Percentiles rank a stretch among this genome's conserved stretches.
Conservation (phyloP, 2,888 invertebrate species). For the Neoitamus cyanurus region DNA sequence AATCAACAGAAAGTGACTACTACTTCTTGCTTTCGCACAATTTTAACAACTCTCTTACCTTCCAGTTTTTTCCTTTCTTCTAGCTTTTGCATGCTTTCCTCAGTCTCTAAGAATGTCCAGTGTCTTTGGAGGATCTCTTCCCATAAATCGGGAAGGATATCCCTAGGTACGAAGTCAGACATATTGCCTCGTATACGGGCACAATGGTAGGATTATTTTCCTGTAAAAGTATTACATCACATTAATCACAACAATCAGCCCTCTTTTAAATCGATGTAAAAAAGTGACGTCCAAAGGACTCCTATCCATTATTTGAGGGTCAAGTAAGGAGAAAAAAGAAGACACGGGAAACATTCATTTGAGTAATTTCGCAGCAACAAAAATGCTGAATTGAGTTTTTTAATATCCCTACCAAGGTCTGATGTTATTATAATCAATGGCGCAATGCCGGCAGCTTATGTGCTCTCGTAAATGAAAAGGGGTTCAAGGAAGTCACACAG, state of each 20-base stretch:
- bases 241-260: neutral
- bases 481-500: neutral
- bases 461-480: neutral
- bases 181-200: constrained; percentile 55
- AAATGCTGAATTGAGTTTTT: neutral
- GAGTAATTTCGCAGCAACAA: neutral
- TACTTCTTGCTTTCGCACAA: neutral
- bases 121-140: constrained; percentile 80
- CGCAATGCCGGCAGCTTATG: neutral
- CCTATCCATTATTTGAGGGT: neutral
- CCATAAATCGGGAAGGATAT: constrained; percentile 71
- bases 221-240: neutral
- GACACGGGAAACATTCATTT: neutral
- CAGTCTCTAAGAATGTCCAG: constrained; percentile 82
- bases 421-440: neutral
- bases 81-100: constrained; percentile 82
- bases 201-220: neutral
- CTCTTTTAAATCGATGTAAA: neutral
- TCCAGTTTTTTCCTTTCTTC: constrained; percentile 81
- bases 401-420: neutral
- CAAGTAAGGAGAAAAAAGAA: neutral
- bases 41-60: constrained; percentile 67
- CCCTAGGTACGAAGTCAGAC: constrained; percentile 67
- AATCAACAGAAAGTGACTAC: neutral
- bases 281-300: neutral